phyloP scores from a whole-genome alignment of 2,888 invertebrate species.

The Heteropelma amictum region DNA sequence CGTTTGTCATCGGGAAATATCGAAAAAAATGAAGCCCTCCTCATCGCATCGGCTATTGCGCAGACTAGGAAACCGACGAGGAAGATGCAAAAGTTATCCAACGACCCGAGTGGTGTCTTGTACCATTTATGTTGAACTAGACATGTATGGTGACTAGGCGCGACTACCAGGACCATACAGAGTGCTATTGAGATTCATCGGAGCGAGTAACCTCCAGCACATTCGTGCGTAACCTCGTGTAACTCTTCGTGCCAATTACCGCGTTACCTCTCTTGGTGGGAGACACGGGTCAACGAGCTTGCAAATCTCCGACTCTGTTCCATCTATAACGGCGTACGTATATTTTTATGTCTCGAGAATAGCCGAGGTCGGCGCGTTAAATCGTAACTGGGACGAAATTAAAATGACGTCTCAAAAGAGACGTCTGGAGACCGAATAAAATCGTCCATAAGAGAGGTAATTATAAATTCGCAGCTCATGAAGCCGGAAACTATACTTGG shows the following conservation, averaged over 20 bases:
- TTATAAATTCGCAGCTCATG: no score
- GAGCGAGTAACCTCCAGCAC: conserved; percentile 46
- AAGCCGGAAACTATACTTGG: no score
- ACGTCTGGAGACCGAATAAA: no score
- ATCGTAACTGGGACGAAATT: neutral
- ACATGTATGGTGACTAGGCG: conserved; percentile 2
- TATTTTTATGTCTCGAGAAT: neutral
- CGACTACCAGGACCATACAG: conserved; percentile 20
- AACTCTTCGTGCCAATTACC: conserved; percentile 44
- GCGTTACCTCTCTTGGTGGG: conserved; percentile 26
- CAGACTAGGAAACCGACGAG: neutral
- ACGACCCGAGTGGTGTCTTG: conserved; percentile 51
- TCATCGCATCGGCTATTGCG: no score
- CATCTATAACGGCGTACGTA: neutral
- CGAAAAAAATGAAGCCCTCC: neutral
- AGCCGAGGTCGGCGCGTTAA: neutral
- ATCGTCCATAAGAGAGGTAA: no score
- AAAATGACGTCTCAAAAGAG: no score
- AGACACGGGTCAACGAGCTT: conserved; percentile 50
- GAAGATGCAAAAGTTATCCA: conserved; percentile 41
- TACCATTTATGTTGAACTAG: conserved; percentile 48
- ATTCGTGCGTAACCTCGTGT: conserved; percentile 44
- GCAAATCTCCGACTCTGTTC: conserved; percentile 14
- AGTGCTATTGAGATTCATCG: conserved; percentile 48
- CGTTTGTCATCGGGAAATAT: no score